A percentile compares a stretch with the other conserved stretches of the same genome.
Evolutionary conservation across 2,113 vertebrate species (phyloP).

Genomic region (Hemiscyllium ocellatum): DNA sequence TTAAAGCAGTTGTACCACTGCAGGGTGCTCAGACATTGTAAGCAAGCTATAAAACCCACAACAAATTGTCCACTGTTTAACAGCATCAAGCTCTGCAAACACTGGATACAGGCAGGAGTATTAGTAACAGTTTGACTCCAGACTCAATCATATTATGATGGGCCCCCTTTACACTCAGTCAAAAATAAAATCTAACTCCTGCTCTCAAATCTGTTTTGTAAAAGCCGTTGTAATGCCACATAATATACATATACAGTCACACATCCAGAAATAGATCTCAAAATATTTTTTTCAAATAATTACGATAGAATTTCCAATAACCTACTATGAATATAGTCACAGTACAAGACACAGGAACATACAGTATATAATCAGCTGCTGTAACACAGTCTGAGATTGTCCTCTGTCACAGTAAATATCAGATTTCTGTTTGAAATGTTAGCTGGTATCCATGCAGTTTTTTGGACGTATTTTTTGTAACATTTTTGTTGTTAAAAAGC

Average conservation of each 20-base stretch:
- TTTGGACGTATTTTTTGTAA: neutral
- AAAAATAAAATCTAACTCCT: neutral
- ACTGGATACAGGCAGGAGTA: neutral
- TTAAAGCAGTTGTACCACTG: neutral
- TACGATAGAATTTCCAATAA: neutral
- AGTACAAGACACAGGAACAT: constrained; percentile 24
- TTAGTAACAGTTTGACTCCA: neutral
- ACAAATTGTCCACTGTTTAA: no score
- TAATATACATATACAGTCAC: neutral
- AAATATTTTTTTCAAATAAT: constrained; percentile 23
- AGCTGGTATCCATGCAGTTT: constrained; percentile 27
- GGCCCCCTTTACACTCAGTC: no score
- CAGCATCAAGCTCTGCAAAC: neutral
- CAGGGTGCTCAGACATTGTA: neutral
- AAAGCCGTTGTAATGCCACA: constrained; percentile 24
- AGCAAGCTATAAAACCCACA: neutral
- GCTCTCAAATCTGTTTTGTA: constrained; percentile 12
- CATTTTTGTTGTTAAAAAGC: neutral
- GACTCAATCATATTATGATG: neutral
- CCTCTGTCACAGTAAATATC: constrained; percentile 24
- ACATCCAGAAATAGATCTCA: constrained; percentile 26
- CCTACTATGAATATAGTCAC: constrained; percentile 11
- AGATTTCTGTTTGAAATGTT: constrained; percentile 14
- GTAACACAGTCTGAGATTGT: neutral
- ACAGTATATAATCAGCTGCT: constrained; percentile 7